Conservation (phyloP, 2,797 vertebrate species). For the Danio choprae region DNA sequence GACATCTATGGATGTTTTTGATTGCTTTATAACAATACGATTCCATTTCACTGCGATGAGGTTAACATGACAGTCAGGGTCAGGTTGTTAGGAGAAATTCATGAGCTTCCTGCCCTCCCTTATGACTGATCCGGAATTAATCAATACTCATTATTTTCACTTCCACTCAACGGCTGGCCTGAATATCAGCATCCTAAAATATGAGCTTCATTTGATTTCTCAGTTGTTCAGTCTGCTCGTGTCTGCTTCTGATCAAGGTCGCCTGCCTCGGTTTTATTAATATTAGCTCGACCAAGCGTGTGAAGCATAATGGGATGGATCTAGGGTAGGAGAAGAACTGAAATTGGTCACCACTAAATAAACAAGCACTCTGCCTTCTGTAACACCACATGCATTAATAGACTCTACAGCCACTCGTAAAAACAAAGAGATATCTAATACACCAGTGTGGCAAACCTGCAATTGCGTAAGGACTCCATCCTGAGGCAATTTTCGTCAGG, state of each 20-base stretch:
- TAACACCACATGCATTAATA: slow-evolving; percentile 2
- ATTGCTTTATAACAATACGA: slow-evolving; percentile 14
- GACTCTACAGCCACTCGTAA: not conserved
- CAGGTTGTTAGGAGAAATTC: slow-evolving; percentile 36
- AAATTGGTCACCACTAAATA: slow-evolving; percentile 33
- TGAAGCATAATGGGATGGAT: slow-evolving; percentile 1
- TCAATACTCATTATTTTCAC: slow-evolving; percentile 46
- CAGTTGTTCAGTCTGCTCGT: slow-evolving; percentile 12
- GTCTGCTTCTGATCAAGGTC: slow-evolving; percentile 21
- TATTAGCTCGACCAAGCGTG: not conserved
- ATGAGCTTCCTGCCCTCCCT: slow-evolving; percentile 8
- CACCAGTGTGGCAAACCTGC: not conserved
- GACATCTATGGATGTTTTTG: not conserved
- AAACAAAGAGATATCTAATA: not conserved
- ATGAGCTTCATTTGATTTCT: slow-evolving; percentile 1
- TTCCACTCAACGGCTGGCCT: not conserved
- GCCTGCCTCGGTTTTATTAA: slow-evolving; percentile 28
- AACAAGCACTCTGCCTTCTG: not conserved
- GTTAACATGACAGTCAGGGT: not conserved
- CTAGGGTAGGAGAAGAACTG: not conserved
- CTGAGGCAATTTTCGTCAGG: slow-evolving; percentile 7
- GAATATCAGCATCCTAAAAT: slow-evolving; percentile 35
- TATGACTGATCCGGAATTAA: slow-evolving; percentile 35
- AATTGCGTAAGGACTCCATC: not conserved
- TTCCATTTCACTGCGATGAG: slow-evolving; percentile 16